Conservation (phyloP, 2,113 vertebrate genomes). For the Falco punctatus region DNA sequence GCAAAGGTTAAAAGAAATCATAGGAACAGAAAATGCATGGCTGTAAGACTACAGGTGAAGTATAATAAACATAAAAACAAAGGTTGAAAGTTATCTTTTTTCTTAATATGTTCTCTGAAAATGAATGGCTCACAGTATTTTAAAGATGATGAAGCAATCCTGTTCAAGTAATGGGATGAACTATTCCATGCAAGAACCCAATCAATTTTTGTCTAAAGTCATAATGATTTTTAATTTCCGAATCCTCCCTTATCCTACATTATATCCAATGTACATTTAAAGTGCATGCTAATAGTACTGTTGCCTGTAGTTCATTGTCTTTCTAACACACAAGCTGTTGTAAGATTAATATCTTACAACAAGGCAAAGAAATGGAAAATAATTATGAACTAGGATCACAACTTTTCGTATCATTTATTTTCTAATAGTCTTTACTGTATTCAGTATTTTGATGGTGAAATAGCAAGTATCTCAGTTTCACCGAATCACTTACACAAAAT, state of each 20-base stretch:
- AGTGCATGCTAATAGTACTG: neutral
- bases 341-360: neutral
- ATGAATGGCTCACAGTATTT: neutral
- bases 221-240: neutral
- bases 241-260: neutral
- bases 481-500: neutral
- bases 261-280: neutral
- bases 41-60: neutral
- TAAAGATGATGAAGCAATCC: neutral
- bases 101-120: neutral
- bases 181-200: neutral
- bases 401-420: neutral
- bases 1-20: neutral
- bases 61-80: neutral
- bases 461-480: neutral
- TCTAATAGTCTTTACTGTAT: neutral
- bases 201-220: neutral
- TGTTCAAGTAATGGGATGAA: neutral
- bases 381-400: neutral
- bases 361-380: neutral
- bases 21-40: neutral
- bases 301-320: neutral
- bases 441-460: neutral
- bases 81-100: neutral
- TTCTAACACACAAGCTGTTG: neutral